Evolutionary conservation across 1,140 invertebrate species (phyloP), one percentile per base, ranked within the genome.

Genomic region (Ceratoteleas bidentatus): DNA sequence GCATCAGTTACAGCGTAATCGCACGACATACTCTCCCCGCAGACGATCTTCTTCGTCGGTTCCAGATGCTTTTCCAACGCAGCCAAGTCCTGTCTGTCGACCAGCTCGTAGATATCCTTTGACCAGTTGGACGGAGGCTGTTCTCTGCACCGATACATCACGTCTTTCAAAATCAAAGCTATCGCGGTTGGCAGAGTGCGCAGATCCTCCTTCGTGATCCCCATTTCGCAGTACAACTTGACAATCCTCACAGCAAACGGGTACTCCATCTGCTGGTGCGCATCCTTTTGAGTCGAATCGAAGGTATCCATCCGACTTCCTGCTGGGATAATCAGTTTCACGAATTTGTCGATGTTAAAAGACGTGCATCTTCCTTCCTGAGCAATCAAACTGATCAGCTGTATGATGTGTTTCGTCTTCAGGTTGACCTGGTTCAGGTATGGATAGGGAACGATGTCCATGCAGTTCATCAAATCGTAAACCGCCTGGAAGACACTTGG

Each of bases 111-210:
- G 0, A 95, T 94, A 52, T 94, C 92, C 52, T 92, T 90, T 2
- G 95, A 94, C 96, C 96, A 97, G 88, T 95, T 94, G 13, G 94
- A 91, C 0, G 96, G 96, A 11, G 97, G 97, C 36, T 93, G 91
- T 61, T 94, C 93, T 83, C 96, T 93, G 83, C 95, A 96, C 70
- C 94, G 92, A 83, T 95, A 94, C 82, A 98, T 93, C 0, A 95
- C 93, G 74, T 96, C 94, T 40, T 95, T 93, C 3, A 98, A 88
- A 3, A 96, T 92, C 6, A 97, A 90, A 16, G 94, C 93, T 15
- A 98, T 87, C 0, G 95, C 95, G 0, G 95, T 93, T 0, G 97
- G 96, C 13, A 97, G 90, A 38, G 93, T 94, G 80, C 96, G 94
- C 1, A 98, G 89, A 69, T 96, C 94, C 14, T 93, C 90, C 11